Base-by-base conservation (phyloP, 2,797 vertebrate species). In the Alauda arvensis region DNA sequence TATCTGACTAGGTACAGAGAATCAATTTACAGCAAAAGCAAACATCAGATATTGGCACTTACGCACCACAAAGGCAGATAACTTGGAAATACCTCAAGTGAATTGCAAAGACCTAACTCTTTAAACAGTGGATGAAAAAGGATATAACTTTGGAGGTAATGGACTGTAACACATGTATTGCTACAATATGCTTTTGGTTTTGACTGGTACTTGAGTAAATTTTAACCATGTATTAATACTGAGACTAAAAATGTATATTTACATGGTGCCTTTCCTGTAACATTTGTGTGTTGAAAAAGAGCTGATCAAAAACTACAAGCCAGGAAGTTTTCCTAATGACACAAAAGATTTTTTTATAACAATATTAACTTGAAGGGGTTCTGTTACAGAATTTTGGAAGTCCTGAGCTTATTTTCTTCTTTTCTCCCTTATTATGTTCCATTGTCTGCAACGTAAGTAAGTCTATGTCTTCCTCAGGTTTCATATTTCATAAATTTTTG, bases 1-100 rank as follows among this genome's bases (percentile, higher is more conserved):
- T 61, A 65, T 88, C 72, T 88, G 57, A 84, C 46, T 77, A 63
- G 19, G 76, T 77, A 91, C 59, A 91, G 79, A 86, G 78, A 94
- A 91, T 88, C 61, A 84, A 88, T 86, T 84, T 82, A 67, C 57
- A 86, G 57, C 14, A 65, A 85, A 91, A 74, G 43, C 21, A 86
- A 89, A 68, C 62, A 74, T 79, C 85, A 93, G 57, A 88, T 79
- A 84, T 42, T 42, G 61, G 46, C 51, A 79, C 29, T 77, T 83
- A 63, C 56, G 66, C 46, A 55, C 48, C 81, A 70, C 55, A 74
- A 60, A 28, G 4, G 68, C 57, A 79, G 46, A 68, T 18, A 60
- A 15, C 39, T 86, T 70, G 65, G 63, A 89, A 81, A 82, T 46
- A 91, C 5, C 31, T 77, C 61, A 82, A 48, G 56, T 67, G 59